Conservation (phyloP, 2,113 vertebrate species). For the Oncorhynchus nerka region DNA sequence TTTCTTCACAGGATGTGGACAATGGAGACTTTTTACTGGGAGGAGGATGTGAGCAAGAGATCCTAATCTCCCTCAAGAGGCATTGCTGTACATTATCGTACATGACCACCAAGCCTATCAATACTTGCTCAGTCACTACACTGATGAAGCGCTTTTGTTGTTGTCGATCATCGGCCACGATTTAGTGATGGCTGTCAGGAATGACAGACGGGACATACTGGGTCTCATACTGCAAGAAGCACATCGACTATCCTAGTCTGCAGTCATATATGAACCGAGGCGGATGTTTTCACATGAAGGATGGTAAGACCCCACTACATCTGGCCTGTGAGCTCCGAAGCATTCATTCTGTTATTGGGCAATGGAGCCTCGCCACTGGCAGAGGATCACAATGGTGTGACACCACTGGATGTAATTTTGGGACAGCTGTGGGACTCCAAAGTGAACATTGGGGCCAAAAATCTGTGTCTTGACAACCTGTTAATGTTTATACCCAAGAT, state of each 20-base stretch:
- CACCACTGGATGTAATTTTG: conserved; percentile 79
- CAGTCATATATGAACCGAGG: conserved; percentile 73
- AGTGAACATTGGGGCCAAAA: conserved; percentile 67
- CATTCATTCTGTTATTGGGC: conserved; percentile 77
- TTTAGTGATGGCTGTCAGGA: conserved; percentile 77
- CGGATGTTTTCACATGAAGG: conserved; percentile 75
- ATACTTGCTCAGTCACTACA: conserved; percentile 78
- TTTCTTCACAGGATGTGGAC: too few relatives aligned
- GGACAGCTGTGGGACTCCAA: conserved; percentile 78
- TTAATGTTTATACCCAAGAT: conserved; percentile 81
- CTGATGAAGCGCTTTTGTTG: conserved; percentile 81
- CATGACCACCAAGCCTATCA: conserved; percentile 85
- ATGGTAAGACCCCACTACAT: conserved; percentile 81
- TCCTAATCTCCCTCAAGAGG: conserved; percentile 50
- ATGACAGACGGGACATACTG: conserved; percentile 60
- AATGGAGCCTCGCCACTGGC: conserved; percentile 79
- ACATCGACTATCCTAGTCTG: conserved; percentile 69
- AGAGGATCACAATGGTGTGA: conserved; percentile 76
- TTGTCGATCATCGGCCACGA: conserved; percentile 67
- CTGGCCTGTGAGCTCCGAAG: conserved; percentile 85
- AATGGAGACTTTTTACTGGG: too few relatives aligned
- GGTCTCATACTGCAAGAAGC: conserved; percentile 80
- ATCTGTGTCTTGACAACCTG: conserved; percentile 80
- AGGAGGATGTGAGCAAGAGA: too few relatives aligned
- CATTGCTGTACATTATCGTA: conserved; percentile 86